Evolutionary conservation across 2,888 invertebrate genomes (phyloP).

Genomic region (Odontocerum albicorne): DNA sequence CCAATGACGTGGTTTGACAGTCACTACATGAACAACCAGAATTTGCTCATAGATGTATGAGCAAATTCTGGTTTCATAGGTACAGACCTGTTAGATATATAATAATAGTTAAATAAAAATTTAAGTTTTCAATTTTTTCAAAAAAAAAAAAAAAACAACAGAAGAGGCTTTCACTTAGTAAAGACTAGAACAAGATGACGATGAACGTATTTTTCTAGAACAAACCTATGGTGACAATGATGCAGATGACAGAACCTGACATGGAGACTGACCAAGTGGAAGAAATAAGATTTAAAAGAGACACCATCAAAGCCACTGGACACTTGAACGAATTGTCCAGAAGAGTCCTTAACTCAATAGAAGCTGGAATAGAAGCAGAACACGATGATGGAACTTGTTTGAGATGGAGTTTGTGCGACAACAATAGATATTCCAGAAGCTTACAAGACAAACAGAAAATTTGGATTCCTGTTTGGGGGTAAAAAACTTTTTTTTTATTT

Average conservation of each 20-base stretch:
- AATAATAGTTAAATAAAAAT: background rate
- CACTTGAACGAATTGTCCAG: constrained; percentile 58
- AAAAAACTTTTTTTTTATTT: constrained; percentile 44
- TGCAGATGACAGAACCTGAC: constrained; percentile 40
- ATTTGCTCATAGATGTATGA: no score
- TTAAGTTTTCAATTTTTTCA: background rate
- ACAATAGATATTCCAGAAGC: constrained; percentile 63
- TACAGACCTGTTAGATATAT: no score
- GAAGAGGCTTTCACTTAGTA: no score
- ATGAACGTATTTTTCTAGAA: constrained; percentile 45
- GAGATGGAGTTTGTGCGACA: constrained; percentile 65
- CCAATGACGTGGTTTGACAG: no score
- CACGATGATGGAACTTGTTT: constrained; percentile 61
- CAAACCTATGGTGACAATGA: constrained; percentile 53
- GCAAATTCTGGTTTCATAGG: no score
- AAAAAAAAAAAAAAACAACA: no score
- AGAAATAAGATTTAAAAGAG: constrained; percentile 50
- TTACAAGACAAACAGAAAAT: constrained; percentile 60
- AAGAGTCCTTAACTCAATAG: constrained; percentile 57
- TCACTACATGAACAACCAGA: no score
- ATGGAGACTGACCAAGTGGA: constrained; percentile 45
- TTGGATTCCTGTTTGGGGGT: constrained; percentile 80
- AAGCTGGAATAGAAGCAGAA: constrained; percentile 56
- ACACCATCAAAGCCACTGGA: constrained; percentile 43
- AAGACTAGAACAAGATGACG: no score